Base-by-base conservation (phyloP, 2,797 vertebrate genomes). In the Parauchenoglanis punctatus region DNA sequence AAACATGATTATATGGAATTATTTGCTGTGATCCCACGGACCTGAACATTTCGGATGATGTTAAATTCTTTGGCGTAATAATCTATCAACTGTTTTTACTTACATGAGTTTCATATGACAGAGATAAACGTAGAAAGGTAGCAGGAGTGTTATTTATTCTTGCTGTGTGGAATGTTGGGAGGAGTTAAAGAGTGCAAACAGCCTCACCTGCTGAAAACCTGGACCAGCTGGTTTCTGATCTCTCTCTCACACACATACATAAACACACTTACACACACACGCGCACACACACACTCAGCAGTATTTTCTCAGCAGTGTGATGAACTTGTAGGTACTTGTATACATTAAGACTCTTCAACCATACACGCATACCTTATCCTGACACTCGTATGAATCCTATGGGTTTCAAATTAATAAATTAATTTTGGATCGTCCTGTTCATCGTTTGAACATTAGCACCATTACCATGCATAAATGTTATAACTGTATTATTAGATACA, bases 191-290 rank as follows among this genome's bases (percentile, higher is more conserved):
- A 13, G 28, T 54, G 52, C 44, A 61, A 82, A 87, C 86, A 40
- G 61, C 15, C n/a, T 58, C 85, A 73, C 67, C 77, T 73, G 25
- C 65, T 31, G 35, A 23, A 52, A 44, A 81, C 17, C 77, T 82
- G 54, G 85, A 73, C 40, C 78, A 86, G 67, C 68, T 68, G n/a
- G 49, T 67, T 70, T 56, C 31, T 54, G 17, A 18, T 35, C 82
- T 7, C 7, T n/a, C 49, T 3, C 6, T 0, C 49, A 2, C 44
- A 4, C 40, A 40, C 67, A 70, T 31, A 35, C 8, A 81, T 35
- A 44, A 15, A 44, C 17, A 28, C 44, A 52, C 23, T 67, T 15
- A 83, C 81, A 83, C 25, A 81, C 28, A n/a, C 31, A 59, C 17
- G 68, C 81, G 70, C 7, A 81, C 31, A 28, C 23, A 59, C 54